Conservation (phyloP, 2,113 vertebrate genomes). For the Bos taurus region DNA sequence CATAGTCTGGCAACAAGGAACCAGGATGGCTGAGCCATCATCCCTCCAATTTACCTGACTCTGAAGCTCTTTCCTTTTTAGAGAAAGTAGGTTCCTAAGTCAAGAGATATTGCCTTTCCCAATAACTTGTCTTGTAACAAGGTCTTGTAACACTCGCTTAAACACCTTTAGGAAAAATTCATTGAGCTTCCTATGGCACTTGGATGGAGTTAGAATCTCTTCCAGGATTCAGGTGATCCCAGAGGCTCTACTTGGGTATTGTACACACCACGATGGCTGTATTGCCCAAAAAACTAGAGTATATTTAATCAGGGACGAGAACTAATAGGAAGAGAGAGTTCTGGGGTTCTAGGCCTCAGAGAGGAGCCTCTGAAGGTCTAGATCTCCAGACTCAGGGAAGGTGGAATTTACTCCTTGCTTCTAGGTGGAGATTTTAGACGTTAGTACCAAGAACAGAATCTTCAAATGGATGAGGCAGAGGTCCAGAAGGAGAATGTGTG, state of each 20-base stretch:
- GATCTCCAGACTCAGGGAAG: not conserved
- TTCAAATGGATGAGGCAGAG: not conserved
- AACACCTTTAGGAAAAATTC: not conserved
- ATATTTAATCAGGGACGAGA: not conserved
- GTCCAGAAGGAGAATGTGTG: not conserved
- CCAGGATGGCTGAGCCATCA: not conserved
- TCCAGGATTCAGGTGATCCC: not conserved
- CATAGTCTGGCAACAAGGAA: not conserved
- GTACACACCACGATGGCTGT: not conserved
- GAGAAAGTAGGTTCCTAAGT: not conserved
- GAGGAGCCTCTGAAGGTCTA: not conserved
- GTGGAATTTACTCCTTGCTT: not conserved
- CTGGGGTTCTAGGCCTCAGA: not conserved
- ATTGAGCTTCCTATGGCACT: not conserved
- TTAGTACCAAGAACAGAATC: not conserved
- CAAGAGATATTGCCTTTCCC: not conserved
- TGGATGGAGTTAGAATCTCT: not conserved
- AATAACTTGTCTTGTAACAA: not conserved
- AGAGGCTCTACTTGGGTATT: not conserved
- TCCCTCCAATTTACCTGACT: not conserved
- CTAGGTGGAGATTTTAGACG: conserved; percentile 13
- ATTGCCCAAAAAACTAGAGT: not conserved
- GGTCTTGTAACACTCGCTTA: not conserved
- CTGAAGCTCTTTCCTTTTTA: not conserved
- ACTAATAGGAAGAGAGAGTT: not conserved